Percentiles rank a stretch among this genome's conserved stretches.
phyloP scores from a whole-genome alignment of 2,888 invertebrate species.

The Brachyopa scutellaris region DNA sequence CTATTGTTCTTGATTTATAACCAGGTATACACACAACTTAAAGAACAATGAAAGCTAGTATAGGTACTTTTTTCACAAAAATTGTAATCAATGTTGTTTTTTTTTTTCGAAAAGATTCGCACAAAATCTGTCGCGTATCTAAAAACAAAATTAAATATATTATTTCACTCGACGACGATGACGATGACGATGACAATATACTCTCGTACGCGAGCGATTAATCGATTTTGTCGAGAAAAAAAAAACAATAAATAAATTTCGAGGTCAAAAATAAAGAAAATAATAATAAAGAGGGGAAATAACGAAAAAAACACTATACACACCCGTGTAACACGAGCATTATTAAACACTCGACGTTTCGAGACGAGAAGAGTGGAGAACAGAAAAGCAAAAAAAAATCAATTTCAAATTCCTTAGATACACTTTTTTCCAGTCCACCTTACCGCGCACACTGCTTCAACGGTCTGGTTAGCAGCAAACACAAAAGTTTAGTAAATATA shows the following conservation, averaged over 20 bases:
- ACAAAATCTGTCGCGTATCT: conserved; percentile 13
- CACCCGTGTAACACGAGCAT: conserved; percentile 51
- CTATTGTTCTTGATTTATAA: conserved; percentile 44
- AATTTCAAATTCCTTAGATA: conserved; percentile 72
- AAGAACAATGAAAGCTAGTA: conserved; percentile 10
- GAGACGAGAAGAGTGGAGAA: conserved; percentile 16
- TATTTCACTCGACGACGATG: conserved; percentile 34
- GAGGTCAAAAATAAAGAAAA: conserved; percentile 63
- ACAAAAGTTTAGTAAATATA: conserved; percentile 64
- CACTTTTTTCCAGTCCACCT: conserved; percentile 53
- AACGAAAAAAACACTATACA: conserved; percentile 55
- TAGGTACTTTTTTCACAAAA: conserved; percentile 4
- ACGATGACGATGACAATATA: conserved; percentile 27
- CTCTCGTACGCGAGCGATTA: conserved; percentile 2
- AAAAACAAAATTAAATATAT: not conserved
- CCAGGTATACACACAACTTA: conserved; percentile 17
- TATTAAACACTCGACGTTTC: conserved; percentile 31
- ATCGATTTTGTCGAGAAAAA: conserved; percentile 54
- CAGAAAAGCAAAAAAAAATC: conserved; percentile 52
- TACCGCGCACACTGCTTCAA: conserved; percentile 19
- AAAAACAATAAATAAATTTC: conserved; percentile 46
- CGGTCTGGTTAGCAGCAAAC: conserved; percentile 60
- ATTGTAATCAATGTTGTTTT: not conserved
- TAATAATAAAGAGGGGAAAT: conserved; percentile 37
- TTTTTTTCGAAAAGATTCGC: conserved; percentile 4